A percentile compares a stretch with the other conserved stretches of the same genome.
phyloP scores from a whole-genome alignment of 2,888 invertebrate genomes.

The Pseudococcus jackbeardsleyi region DNA sequence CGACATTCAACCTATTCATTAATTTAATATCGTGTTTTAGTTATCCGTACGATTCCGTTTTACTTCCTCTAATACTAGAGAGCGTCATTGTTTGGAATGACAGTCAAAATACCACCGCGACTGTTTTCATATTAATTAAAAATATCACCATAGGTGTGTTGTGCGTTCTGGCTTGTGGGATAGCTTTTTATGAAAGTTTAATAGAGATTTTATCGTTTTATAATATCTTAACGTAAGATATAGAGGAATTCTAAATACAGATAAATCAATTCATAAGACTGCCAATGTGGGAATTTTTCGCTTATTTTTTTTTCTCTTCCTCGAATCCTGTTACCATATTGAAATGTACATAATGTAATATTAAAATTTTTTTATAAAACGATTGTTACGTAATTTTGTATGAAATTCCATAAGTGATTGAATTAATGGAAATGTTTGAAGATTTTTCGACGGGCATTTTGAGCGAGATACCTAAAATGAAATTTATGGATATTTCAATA shows the following conservation, averaged over 20 bases:
- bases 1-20: constrained; percentile 42
- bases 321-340: background rate
- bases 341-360: background rate
- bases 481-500: background rate
- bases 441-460: background rate
- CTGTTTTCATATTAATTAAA: constrained; percentile 32
- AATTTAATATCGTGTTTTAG: constrained; percentile 59
- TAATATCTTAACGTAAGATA: background rate
- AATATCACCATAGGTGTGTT: constrained; percentile 14
- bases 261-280: background rate
- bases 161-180: background rate
- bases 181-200: constrained; percentile 18
- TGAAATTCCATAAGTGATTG: background rate
- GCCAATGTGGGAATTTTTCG: background rate
- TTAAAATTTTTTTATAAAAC: background rate
- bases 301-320: background rate
- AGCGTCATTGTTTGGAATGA: constrained; percentile 54
- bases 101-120: background rate
- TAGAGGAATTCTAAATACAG: background rate
- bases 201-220: constrained; percentile 15
- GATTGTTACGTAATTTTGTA: background rate
- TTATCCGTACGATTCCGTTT: constrained; percentile 45
- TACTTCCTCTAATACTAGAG: constrained; percentile 52
- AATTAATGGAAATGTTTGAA: background rate
- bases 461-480: background rate